Evolutionary conservation across 2,797 vertebrate species (phyloP).

Genomic region (Pseudochirops cupreus): DNA sequence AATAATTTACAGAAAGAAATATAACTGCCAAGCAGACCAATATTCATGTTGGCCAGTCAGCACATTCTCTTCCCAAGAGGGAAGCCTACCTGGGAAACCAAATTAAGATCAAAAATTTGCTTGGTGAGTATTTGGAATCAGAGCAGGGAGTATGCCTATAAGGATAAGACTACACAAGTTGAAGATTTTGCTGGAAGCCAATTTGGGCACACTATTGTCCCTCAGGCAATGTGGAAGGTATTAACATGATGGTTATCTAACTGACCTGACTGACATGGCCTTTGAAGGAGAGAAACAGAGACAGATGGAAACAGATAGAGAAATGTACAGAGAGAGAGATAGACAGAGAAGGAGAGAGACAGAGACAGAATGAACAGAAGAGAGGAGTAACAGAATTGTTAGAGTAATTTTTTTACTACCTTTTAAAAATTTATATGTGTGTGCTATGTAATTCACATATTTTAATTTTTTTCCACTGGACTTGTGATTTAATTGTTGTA

Average conservation of each 20-base stretch:
- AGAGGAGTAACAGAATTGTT: neutral
- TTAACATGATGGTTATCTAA: neutral
- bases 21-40: conserved; percentile 40
- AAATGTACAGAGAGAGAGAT: too few relatives aligned
- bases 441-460: neutral
- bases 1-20: conserved; percentile 62
- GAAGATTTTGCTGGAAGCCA: neutral
- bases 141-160: neutral
- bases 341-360: neutral
- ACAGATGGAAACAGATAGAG: neutral
- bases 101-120: conserved; percentile 56
- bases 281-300: neutral
- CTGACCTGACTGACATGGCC: neutral
- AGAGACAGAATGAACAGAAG: neutral
- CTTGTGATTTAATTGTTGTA: neutral
- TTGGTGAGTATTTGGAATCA: conserved; percentile 51
- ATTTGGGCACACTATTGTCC: neutral
- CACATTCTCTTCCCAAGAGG: conserved; percentile 63
- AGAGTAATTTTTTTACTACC: neutral
- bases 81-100: conserved; percentile 28
- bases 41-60: conserved; percentile 63
- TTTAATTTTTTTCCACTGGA: neutral
- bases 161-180: neutral
- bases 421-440: neutral
- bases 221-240: neutral